Base-by-base conservation (phyloP, 2,113 vertebrate species). In the Chinchilla lanigera region DNA sequence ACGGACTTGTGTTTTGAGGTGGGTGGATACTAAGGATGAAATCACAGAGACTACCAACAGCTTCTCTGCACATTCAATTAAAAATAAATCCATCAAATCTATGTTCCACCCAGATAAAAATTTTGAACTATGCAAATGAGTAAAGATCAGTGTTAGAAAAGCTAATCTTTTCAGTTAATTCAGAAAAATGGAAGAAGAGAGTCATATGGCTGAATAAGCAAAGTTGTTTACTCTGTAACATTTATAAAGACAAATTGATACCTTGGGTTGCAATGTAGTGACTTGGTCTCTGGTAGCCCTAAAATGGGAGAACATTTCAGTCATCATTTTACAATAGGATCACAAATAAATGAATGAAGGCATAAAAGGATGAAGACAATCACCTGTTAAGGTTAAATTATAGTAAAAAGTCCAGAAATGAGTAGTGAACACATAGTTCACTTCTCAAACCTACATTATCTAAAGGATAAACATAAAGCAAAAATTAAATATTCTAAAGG, bases 181-280 rank as follows among this genome's bases (percentile, higher is more conserved):
- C 14, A 88, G 17, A 77, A 38, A 95, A 77, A 81, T 20, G 89
- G 33, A 28, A 67, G 44, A 86, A 67, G 56, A 38, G 14, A 28
- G 17, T 0, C 4, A 54, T 4, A 50, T 63, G 71, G 24, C 86
- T 84, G 54, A 85, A 89, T 35, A 90, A 61, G 4, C 78, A 90
- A 28, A 50, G 35, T 56, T 96, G 35, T 14, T 84, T 96, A 10
- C 52, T 80, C 0, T 0, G 50, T 35, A 97, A 50, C 73, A 93
- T 80, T 97, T 89, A 78, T 90, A 47, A 56, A 28, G 73, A 71
- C 9, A 26, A 94, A 81, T 56, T 81, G 95, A 99, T 99, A 99
- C 99, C 99, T 99, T 99, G 99, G 71, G 99, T 99, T 86, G 99
- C 99, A 95, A 99, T 99, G 98, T 99, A 99, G 98, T 99, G 99